Evolutionary conservation across 2,888 invertebrate genomes (phyloP), one percentile per base, ranked within the genome.

Genomic region (Drosophila formosana): DNA sequence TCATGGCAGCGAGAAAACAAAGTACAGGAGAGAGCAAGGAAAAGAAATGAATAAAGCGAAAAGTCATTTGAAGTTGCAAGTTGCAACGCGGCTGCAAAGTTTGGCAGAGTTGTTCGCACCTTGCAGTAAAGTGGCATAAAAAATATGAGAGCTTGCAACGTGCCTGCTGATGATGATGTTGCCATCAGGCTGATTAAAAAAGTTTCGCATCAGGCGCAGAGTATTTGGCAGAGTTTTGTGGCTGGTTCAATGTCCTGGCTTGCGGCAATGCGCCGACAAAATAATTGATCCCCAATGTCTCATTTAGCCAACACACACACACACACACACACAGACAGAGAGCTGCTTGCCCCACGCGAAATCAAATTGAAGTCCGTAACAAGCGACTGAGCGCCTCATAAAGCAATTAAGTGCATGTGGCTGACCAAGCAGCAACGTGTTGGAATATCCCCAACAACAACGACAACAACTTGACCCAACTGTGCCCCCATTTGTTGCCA

Each of bases 371-470:
- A 90, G 86, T 83, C 83, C 88, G 88, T 89, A 91, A 91, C 90
- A 88, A 88, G 87, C 88, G 80, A 80, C 71, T 88, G 87, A 82
- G 88, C 87, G 88, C 84, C 88, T 91, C 90, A 91, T 91, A 91
- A 91, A 91, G 91, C 91, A 91, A 91, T 91, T 91, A 91, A 91
- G 91, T 90, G 86, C 91, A 91, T 91, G 91, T 87, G 91, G 91
- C 90, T 89, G 89, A 82, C 85, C 89, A 86, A 86, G 74, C 86
- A 89, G 80, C 88, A 85, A 87, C 83, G 84, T 83, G 88, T 88
- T 85, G 88, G 86, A 78, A 61, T 78, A 81, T 60, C 61, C 72
- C 72, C 73, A 69, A 64, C 32, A 70, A 51, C 53, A 76, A 46
- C 74, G 68, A 55, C 56, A 66, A 34, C 45, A 49, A 4, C 39